Conservation (phyloP, 2,113 vertebrate species). For the Sinocyclocheilus anophthalmus region DNA sequence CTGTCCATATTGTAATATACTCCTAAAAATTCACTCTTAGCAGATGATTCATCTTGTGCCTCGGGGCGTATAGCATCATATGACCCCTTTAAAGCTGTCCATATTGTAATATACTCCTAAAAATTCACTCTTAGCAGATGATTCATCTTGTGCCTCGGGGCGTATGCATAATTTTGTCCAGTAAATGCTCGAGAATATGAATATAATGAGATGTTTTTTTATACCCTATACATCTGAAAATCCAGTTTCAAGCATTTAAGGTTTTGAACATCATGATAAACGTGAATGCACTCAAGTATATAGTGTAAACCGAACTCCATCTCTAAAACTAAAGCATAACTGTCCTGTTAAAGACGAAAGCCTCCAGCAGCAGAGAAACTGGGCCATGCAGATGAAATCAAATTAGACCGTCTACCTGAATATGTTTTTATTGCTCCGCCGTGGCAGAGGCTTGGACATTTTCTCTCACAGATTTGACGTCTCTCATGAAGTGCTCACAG, state of each 20-base stretch:
- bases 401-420: background rate
- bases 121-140: background rate
- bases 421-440: background rate
- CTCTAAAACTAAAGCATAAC: background rate
- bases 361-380: slow-evolving; percentile 16
- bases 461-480: background rate
- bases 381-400: slow-evolving; percentile 8
- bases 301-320: background rate
- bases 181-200: background rate
- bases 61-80: background rate
- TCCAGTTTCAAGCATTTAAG: background rate
- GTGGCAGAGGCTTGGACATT: background rate
- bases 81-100: no score
- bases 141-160: background rate
- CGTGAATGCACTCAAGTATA: background rate
- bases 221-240: background rate
- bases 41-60: background rate
- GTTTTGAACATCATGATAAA: background rate
- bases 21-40: background rate
- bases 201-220: background rate
- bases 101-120: background rate
- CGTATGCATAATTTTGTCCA: background rate
- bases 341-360: background rate
- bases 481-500: background rate
- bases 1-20: no score